These are phyloP conservation scores for Todiramphus chloris DNA, from an alignment of 2,113 vertebrate species.

Conservation along the genomic window DNA sequence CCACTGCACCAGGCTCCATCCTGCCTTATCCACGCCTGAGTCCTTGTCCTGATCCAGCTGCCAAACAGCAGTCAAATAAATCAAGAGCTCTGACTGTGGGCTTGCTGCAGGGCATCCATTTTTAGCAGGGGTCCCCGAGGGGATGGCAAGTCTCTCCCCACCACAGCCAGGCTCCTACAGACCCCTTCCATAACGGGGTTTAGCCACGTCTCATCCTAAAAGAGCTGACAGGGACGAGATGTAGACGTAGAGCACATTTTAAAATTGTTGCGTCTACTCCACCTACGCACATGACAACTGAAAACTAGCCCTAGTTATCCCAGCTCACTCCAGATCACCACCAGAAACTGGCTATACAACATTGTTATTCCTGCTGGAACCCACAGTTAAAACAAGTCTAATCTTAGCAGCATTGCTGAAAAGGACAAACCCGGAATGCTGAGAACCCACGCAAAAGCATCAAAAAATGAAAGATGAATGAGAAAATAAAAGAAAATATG, in stretches of 20 bases:
- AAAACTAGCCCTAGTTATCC: neutral
- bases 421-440: neutral
- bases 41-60: neutral
- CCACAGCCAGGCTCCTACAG: neutral
- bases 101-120: neutral
- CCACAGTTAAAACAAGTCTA: neutral
- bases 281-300: neutral
- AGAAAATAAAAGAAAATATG: neutral
- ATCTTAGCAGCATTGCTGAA: fast-evolving
- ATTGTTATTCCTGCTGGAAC: neutral
- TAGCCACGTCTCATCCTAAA: neutral
- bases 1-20: neutral
- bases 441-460: neutral
- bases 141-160: neutral
- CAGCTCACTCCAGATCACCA: neutral
- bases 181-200: fast-evolving
- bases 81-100: fast-evolving
- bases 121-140: neutral
- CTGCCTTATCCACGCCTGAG: neutral
- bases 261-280: neutral
- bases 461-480: neutral
- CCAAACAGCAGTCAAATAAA: neutral
- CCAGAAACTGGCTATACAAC: neutral
- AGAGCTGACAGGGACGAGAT: neutral
- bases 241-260: neutral